Evolutionary conservation across 2,797 vertebrate species (phyloP).

Genomic region (Pitangus sulphuratus): DNA sequence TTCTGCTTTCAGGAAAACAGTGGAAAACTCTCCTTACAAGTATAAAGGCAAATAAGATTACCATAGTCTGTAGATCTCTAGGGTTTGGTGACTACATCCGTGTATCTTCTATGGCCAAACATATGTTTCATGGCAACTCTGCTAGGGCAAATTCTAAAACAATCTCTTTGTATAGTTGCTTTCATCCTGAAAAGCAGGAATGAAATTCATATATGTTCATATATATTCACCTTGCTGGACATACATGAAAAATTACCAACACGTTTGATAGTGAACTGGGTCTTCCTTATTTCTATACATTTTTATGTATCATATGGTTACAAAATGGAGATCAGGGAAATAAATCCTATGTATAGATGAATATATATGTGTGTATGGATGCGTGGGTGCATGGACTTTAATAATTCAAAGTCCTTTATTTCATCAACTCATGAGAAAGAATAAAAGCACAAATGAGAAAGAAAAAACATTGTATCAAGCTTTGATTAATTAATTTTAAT

Average conservation of each 20-base stretch:
- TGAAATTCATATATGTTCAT: no score
- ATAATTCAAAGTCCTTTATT: constrained; percentile 28
- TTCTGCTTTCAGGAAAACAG: background rate
- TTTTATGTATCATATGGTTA: background rate
- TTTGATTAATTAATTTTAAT: constrained; percentile 51
- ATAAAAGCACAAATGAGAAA: background rate
- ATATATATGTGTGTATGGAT: background rate
- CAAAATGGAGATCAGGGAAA: background rate
- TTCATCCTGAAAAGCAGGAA: background rate
- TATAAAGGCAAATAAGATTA: background rate
- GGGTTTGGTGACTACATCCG: accelerated
- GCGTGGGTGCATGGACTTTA: background rate
- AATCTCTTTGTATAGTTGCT: background rate
- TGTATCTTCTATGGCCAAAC: background rate
- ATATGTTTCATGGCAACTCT: background rate
- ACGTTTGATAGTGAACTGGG: background rate
- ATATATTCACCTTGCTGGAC: background rate
- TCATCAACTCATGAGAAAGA: background rate
- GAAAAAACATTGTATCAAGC: background rate
- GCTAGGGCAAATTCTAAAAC: background rate
- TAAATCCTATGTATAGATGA: background rate
- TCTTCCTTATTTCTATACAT: background rate
- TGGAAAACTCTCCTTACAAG: background rate
- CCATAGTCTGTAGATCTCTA: background rate
- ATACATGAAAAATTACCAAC: background rate